Conservation (phyloP, 2,888 invertebrate species). For the Scaptomyza reducta region DNA sequence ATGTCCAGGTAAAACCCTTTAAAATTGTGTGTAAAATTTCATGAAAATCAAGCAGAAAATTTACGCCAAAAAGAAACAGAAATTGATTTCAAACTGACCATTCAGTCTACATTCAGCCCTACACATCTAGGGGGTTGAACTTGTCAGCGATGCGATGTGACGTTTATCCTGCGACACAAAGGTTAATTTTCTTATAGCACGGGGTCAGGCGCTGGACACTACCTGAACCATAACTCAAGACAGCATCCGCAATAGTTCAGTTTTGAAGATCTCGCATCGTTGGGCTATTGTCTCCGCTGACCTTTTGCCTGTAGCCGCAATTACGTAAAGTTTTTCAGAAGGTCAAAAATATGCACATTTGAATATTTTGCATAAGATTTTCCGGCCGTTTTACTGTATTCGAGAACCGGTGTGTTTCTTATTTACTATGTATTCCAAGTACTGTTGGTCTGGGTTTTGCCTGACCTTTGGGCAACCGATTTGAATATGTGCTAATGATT, state of each 20-base stretch:
- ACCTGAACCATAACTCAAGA: conserved; percentile 38
- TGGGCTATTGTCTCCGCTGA: conserved; percentile 44
- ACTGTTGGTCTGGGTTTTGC: background rate
- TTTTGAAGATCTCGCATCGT: conserved; percentile 13
- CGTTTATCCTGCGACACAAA: conserved; percentile 40
- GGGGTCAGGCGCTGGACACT: conserved; percentile 68
- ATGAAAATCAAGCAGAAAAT: conserved; percentile 75
- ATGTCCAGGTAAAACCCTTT: conserved; percentile 55
- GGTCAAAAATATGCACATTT: conserved; percentile 67
- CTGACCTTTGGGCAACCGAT: conserved; percentile 55
- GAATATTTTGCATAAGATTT: conserved; percentile 60
- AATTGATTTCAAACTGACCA: conserved; percentile 51
- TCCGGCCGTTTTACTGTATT: conserved; percentile 11
- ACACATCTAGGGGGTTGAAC: conserved; percentile 58
- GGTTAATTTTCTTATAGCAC: conserved; percentile 72
- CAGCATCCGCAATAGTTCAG: conserved; percentile 32
- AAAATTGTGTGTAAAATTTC: conserved; percentile 58
- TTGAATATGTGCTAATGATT: conserved; percentile 79
- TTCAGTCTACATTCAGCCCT: conserved; percentile 1
- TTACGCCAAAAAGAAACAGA: conserved; percentile 38
- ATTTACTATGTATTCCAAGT: conserved; percentile 16
- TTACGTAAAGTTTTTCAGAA: conserved; percentile 61
- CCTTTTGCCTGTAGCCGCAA: conserved; percentile 72
- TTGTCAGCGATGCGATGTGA: conserved; percentile 48
- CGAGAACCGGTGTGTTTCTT: conserved; percentile 21